phyloP scores from a whole-genome alignment of 2,113 vertebrate genomes.

The Zosterops japonicus region DNA sequence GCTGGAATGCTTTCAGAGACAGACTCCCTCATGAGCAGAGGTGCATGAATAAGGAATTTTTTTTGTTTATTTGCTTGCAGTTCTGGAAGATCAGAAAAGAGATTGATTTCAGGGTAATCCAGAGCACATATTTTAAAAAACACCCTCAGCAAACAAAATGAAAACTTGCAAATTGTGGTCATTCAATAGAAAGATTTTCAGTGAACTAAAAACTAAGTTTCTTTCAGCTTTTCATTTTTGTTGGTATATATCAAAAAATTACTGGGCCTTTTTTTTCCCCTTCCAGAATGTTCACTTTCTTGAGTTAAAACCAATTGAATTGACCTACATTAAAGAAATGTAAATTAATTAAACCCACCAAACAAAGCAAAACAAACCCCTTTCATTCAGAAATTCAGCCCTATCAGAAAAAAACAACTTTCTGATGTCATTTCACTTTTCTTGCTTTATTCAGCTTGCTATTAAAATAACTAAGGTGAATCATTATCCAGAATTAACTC shows the following conservation, averaged over 20 bases:
- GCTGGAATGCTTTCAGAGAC: constrained; percentile 15
- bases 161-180: background rate
- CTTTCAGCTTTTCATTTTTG: background rate
- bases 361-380: background rate
- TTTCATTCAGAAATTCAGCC: background rate
- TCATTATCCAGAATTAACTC: background rate
- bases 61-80: background rate
- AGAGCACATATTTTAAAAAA: background rate
- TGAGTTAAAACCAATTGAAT: background rate
- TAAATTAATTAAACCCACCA: background rate
- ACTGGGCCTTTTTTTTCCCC: accelerated
- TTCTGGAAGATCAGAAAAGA: constrained; percentile 14
- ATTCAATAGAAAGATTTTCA: background rate
- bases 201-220: background rate
- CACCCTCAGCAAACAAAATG: background rate
- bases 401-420: background rate
- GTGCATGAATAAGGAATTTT: background rate
- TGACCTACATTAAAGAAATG: background rate
- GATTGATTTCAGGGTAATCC: background rate
- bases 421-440: background rate
- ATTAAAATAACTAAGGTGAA: background rate
- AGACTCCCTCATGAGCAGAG: background rate
- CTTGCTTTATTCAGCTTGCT: background rate
- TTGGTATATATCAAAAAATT: background rate
- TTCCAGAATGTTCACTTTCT: background rate